Evolutionary conservation across 2,113 vertebrate species (phyloP), one percentile per base, ranked within the genome.

Genomic region (Cranoglanis bouderius): DNA sequence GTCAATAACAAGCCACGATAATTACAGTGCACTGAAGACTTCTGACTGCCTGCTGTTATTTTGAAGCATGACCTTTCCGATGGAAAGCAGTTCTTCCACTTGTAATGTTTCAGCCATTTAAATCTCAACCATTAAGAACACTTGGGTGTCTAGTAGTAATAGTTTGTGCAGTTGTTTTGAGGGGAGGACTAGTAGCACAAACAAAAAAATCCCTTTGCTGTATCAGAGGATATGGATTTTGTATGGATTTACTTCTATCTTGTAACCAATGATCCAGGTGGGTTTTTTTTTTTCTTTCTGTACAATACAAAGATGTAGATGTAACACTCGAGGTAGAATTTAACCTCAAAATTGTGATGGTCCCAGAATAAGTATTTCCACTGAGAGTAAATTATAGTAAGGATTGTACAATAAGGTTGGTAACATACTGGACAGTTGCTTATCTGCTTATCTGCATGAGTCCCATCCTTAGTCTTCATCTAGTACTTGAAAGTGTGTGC

Each of bases 31-130:
- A 72, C 88, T 88, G 51, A 59, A 91, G 88, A 53, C 86, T 88
- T 3, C 1, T 70, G 85, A 49, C 67, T 88, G 87, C 85, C 81
- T 88, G 86, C 84, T 89, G 90, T 84, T 89, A 87, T 89, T 90
- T 86, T 82, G 38, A 85, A 78, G 81, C 29, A 1, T 93, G 92
- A 94, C 93, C 93, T 94, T 93, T 91, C 90, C 89, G 46, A 89
- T 90, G 89, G 4, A 90, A 88, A 90, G 81, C 72, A 29, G 65
- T 88, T 70, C 65, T 88, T 90, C 77, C 21, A 32, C 18, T 82
- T 84, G 29, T 12, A 6, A 35, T 70, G 38, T 26, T 70, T 83
- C 65, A 67, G 14, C 40, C 19, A 74, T 86, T 82, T 63, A 24
- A n/a, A 61, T 77, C 9, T 29, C 24, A 75, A 75, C 26, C 49